Base-by-base conservation (phyloP, 2,888 invertebrate species). In the Mythimna loreyi region DNA sequence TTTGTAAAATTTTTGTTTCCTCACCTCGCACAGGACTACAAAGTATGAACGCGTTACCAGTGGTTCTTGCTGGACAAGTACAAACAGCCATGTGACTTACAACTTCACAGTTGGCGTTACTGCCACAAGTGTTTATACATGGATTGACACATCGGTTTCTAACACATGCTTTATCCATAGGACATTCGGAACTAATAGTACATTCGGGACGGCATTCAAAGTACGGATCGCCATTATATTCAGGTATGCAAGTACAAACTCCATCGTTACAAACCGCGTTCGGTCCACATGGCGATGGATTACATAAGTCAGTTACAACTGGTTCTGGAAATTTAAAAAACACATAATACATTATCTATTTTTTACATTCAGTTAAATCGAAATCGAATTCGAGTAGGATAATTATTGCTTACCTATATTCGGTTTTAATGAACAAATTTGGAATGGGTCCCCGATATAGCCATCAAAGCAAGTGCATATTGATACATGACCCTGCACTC, bases 21-120 rank as follows among this genome's bases (percentile, higher is more conserved):
- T 84, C 92, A 96, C 96, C 96, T 93, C 93, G 96, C 50, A 97
- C 89, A 8, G 96, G 96, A 74, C 93, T 95, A 86, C 98, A 98
- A 77, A 96, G 94, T 69, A 97, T 94, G 92, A 98, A 97, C 55
- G 98, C 97, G 91, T 98, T 97, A 84, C 98, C 98, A 43, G 96
- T 94, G 89, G 96, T 97, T 85, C 96, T 97, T 36, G 93, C 90
- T n/a, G 97, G 97, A 89, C 98, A 98, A 53, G 96, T 96, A 86
- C 98, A 98, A 85, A 97, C 97, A 11, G 98, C 97, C 88, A 97
- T 97, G 86, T 98, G 98, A 86, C 97, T 97, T 47, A 97, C 96
- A 4, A 97, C 97, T 83, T 97, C 95, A 89, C 98, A 98, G 67
- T 97, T 89, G 1, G 98, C 98, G 86, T 97, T 97, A 75, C 95